These are phyloP conservation scores for Ischnura elegans DNA, from an alignment of 2,888 invertebrate genomes.

Conservation along the genomic window DNA sequence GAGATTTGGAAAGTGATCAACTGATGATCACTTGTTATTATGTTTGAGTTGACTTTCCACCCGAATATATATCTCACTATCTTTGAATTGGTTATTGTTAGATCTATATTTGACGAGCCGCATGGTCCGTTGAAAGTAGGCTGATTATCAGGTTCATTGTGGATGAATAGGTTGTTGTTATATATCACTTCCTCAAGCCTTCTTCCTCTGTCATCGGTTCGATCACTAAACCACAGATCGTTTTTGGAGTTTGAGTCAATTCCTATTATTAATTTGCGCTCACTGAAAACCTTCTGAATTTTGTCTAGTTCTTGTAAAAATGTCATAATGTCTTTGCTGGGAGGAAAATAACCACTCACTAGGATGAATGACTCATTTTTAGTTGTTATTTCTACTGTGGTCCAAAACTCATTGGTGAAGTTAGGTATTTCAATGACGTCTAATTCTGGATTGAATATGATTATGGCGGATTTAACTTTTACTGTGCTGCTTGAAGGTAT, in stretches of 20 bases:
- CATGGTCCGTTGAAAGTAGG: not conserved
- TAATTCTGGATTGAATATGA: not conserved
- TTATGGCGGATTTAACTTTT: not conserved
- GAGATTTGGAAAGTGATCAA: not conserved
- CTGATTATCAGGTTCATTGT: not conserved
- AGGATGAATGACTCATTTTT: no score
- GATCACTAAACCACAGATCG: not conserved
- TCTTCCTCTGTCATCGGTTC: not conserved
- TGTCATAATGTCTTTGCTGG: no score
- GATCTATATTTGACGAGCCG: not conserved
- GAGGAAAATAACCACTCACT: no score
- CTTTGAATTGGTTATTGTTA: not conserved
- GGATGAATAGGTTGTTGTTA: not conserved
- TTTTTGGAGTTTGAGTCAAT: not conserved
- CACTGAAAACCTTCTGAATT: no score
- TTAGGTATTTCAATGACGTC: not conserved
- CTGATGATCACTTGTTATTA: not conserved
- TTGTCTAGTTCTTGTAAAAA: no score
- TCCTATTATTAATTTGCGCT: not conserved
- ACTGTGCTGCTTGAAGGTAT: not conserved
- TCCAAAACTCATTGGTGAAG: not conserved
- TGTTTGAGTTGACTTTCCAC: not conserved
- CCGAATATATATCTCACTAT: not conserved
- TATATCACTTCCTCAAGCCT: not conserved
- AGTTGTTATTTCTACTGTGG: no score